These are phyloP conservation scores for Tridacna crocea DNA, from an alignment of 2,888 invertebrate species.

Conservation along the genomic window DNA sequence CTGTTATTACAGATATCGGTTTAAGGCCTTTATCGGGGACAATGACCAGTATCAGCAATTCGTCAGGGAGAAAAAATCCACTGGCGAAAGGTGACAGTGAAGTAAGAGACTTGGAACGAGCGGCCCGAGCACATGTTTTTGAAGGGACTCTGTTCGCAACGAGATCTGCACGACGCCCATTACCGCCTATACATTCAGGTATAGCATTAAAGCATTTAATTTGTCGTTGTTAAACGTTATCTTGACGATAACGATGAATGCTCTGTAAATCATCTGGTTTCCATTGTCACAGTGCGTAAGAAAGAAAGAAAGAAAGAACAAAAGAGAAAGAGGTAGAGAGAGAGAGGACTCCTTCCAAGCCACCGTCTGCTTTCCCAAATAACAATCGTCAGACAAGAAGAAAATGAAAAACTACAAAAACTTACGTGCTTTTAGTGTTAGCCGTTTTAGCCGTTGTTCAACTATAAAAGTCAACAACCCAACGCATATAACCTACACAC, in stretches of 20 bases:
- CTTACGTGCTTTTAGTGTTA: no score
- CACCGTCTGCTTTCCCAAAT: neutral
- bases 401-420: no score
- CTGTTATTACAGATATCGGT: neutral
- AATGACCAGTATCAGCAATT: constrained; percentile 3
- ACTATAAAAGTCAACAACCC: no score
- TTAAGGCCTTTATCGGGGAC: constrained; percentile 1
- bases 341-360: neutral
- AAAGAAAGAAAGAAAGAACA: no score
- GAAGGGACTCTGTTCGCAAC: neutral
- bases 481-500: no score
- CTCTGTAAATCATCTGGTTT: no score
- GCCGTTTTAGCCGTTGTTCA: no score
- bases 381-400: neutral
- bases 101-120: constrained; percentile 18
- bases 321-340: no score
- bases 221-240: neutral
- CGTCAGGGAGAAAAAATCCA: constrained; percentile 40
- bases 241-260: no score
- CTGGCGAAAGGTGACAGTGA: constrained; percentile 41
- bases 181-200: constrained; percentile 25
- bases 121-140: neutral
- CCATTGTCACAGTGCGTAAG: no score
- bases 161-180: neutral
- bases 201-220: neutral